Evolutionary conservation across 2,113 vertebrate genomes (phyloP), one percentile per base, ranked within the genome.

Genomic region (Cardinalis cardinalis): DNA sequence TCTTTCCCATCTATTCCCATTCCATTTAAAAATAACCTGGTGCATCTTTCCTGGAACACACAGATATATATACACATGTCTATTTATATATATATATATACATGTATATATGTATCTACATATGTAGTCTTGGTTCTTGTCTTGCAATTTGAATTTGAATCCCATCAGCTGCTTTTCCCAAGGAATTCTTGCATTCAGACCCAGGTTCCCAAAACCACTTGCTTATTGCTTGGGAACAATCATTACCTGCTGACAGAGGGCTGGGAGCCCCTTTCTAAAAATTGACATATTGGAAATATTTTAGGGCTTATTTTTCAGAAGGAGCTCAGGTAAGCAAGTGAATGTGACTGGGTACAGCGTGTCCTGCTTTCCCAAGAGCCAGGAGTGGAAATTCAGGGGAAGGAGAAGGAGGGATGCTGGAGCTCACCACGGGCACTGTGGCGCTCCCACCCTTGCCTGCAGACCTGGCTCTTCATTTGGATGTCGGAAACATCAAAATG

Each of bases 391-490:
- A 90, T 87, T 77, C 48, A 46, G 88, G 81, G 76, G 7, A n/a
- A n/a, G 25, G 48, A 5, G 65, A 79, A 90, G 0, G 20, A 83
- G 85, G 72, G 65, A 89, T 64, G 72, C 63, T 94, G 61, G 49
- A 60, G 73, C 40, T 9, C 52, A 64, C 70, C 63, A 46, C 1
- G 16, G 91, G 83, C 75, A 61, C 79, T 9, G 10, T n/a, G 31
- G 55, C 87, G 25, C 40, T 93, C 82, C 86, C 83, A 49, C 36
- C 43, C 66, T 94, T 65, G 69, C 90, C 90, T 80, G 41, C 85
- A 86, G 82, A 87, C 52, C 94, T 75, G 80, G 44, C 49, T 88
- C 58, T 92, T 93, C 65, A 79, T 96, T 95, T 58, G 87, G 80
- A 94, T 48, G 48, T 25, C 14, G 48, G 48, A 25, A 49, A 49